phyloP scores from a whole-genome alignment of 2,888 invertebrate genomes.

The Cephus rjabovi region DNA sequence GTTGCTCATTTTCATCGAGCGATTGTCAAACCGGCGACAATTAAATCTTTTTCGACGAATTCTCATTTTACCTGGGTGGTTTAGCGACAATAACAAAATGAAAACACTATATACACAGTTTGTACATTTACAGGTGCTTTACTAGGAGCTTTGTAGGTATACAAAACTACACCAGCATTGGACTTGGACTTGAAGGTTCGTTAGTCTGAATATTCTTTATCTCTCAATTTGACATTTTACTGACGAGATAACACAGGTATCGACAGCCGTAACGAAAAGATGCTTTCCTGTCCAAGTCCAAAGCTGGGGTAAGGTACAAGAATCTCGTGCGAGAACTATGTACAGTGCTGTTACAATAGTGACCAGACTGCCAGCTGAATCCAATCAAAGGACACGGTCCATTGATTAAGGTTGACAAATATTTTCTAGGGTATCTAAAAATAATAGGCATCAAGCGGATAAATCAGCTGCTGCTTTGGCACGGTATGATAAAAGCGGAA shows the following conservation, averaged over 20 bases:
- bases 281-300: neutral
- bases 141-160: neutral
- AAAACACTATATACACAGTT: neutral
- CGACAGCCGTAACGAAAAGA: neutral
- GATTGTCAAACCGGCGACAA: neutral
- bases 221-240: neutral
- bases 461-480: neutral
- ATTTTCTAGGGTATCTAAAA: neutral
- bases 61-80: neutral
- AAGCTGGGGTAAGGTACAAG: neutral
- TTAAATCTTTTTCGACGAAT: neutral
- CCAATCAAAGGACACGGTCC: neutral
- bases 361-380: neutral
- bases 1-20: neutral
- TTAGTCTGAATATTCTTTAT: neutral
- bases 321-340: neutral
- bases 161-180: neutral
- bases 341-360: neutral
- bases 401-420: neutral
- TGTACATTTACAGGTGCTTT: neutral
- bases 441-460: neutral
- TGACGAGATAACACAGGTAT: neutral
- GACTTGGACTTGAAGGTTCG: neutral
- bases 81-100: neutral
- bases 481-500: constrained; percentile 12